Evolutionary conservation across 2,888 invertebrate species (phyloP).

Genomic region (Drosophila bunnanda): DNA sequence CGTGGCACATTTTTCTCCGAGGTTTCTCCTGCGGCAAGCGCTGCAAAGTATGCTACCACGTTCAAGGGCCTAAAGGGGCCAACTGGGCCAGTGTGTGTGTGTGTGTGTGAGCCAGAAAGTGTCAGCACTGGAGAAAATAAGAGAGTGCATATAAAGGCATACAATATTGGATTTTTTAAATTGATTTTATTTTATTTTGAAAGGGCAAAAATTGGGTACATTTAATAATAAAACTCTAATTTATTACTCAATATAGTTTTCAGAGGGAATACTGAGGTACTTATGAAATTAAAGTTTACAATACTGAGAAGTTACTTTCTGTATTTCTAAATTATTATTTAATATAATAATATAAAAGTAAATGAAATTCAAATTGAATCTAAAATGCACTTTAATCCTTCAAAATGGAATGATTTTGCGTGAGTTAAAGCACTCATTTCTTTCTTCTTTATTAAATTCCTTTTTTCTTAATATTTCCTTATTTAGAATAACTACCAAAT

Average conservation of each 20-base stretch:
- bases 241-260: not conserved
- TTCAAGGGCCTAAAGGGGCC: constrained; percentile 33
- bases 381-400: not conserved
- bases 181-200: not conserved
- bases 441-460: not conserved
- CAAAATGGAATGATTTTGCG: not conserved
- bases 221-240: too few species aligned
- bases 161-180: not conserved
- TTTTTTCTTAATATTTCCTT: not conserved
- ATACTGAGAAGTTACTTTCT: not conserved
- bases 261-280: not conserved
- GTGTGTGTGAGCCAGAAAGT: constrained; percentile 14
- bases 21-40: constrained; percentile 44
- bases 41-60: constrained; percentile 49
- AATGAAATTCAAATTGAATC: not conserved
- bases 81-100: constrained; percentile 12
- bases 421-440: not conserved
- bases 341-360: not conserved
- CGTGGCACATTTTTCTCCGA: constrained; percentile 46
- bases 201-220: too few species aligned
- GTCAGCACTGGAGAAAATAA: not conserved
- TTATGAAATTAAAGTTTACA: not conserved
- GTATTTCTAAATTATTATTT: not conserved
- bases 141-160: not conserved
- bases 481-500: not conserved